A percentile compares a stretch with the other conserved stretches of the same genome.
Conservation (phyloP, 2,888 invertebrate genomes). For the Orthosia incerta region DNA sequence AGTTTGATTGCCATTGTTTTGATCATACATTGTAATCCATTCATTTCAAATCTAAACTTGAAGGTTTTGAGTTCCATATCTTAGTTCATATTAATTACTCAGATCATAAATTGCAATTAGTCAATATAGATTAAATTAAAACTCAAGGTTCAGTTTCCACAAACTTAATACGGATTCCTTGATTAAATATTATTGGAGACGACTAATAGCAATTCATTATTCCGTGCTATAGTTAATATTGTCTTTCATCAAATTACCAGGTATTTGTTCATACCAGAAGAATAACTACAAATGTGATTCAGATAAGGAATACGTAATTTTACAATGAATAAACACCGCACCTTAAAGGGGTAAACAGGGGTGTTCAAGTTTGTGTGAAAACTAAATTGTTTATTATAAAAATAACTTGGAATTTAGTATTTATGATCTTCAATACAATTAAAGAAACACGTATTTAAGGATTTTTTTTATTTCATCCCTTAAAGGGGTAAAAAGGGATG, state of each 20-base stretch:
- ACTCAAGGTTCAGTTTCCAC: background rate
- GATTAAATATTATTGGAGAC: constrained; percentile 20
- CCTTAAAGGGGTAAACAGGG: too few relatives aligned
- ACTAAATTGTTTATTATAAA: too few relatives aligned
- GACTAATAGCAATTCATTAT: background rate
- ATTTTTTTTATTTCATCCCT: too few relatives aligned
- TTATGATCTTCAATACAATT: too few relatives aligned
- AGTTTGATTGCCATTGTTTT: background rate
- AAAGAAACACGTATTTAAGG: too few relatives aligned
- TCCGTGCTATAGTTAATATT: background rate
- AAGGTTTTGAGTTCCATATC: background rate
- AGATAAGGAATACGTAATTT: too few relatives aligned
- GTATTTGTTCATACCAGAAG: background rate
- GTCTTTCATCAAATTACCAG: background rate
- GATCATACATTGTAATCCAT: background rate
- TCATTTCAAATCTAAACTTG: background rate
- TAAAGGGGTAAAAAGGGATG: too few relatives aligned
- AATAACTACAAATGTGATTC: background rate
- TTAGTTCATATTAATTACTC: background rate
- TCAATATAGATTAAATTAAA: too few relatives aligned
- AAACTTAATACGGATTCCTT: background rate
- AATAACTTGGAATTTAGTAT: too few relatives aligned
- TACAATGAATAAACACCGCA: too few relatives aligned
- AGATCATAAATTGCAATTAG: background rate
- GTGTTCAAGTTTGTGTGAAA: too few relatives aligned